These are phyloP conservation scores for Oxyruncus cristatus DNA, from an alignment of 2,113 vertebrate genomes.

Conservation along the genomic window DNA sequence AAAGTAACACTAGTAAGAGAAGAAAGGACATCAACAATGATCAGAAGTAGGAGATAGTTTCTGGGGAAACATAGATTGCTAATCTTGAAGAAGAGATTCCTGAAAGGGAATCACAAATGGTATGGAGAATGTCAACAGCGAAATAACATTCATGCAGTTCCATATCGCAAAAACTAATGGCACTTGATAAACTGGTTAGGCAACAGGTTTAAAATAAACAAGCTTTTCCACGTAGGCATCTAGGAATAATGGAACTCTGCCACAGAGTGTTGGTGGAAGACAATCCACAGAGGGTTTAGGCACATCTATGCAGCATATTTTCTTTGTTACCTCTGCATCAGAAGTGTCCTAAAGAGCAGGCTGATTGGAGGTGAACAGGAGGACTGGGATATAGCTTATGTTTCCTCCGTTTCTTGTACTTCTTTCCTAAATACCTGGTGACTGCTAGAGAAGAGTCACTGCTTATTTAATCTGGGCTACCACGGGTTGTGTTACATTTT, in stretches of 20 bases:
- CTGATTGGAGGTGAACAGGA: neutral
- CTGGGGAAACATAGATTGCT: neutral
- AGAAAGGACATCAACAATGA: neutral
- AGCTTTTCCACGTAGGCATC: neutral
- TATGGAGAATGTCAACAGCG: constrained; percentile 18
- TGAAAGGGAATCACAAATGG: neutral
- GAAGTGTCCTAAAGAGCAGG: neutral
- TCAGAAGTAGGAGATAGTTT: constrained; percentile 19
- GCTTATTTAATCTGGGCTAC: neutral
- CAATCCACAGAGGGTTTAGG: neutral
- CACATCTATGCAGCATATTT: neutral
- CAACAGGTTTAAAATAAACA: constrained; percentile 34
- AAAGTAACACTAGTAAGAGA: neutral
- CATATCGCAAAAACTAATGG: constrained; percentile 2
- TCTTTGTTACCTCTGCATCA: neutral
- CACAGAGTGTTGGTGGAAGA: neutral
- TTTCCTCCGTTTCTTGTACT: neutral
- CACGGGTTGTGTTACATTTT: neutral
- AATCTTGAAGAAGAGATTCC: neutral
- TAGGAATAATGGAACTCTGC: neutral
- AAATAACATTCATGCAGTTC: neutral
- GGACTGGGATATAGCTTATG: neutral
- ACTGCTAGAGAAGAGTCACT: neutral
- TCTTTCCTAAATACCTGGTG: neutral
- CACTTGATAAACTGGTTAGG: neutral